Evolutionary conservation across 1,140 invertebrate genomes (phyloP), one percentile per base, ranked within the genome.

Genomic region (Thrips palmi): DNA sequence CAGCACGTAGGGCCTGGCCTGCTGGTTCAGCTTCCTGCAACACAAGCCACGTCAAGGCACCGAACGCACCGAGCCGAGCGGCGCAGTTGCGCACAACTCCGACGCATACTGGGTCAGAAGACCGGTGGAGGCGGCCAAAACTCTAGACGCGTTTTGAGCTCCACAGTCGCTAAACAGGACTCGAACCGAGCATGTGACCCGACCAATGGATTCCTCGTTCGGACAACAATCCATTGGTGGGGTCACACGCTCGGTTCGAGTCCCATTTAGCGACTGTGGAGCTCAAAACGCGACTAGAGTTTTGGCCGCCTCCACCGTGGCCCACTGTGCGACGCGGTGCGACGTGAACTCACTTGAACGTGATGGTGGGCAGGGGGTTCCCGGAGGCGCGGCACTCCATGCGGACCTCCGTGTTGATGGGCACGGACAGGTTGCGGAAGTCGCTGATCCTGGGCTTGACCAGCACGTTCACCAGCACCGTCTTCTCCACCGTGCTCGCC

Each of bases 401-500:
- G 40, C 64, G 65, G 0, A 73, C 68, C 42, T 74, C 66, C 10
- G 65, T 61, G 20, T 59, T 65, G 38, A 74, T 62, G 1, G 72
- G 62, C 1, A 71, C 63, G 1, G 79, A 82, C 0, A 70, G 63
- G 52, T 91, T 88, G 15, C 68, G 54, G 34, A 85, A 66, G 49
- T 83, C 72, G 48, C 71, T 75, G 47, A 91, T 74, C 50, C 73
- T 71, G 0, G 85, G 84, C 48, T 77, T 80, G 0, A 82, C 72
- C 21, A 84, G 51, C 0, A 74, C 62, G 37, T 58, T 53, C 2
- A 87, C 63, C 43, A 65, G 64, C 30, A 74, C 67, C 21, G 60
- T 64, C 3, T 62, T 66, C 45, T 74, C 67, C 22, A 65, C 73
- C 18, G 63, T 58, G 1, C 83, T 87, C 7, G 84, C 88, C 11